Evolutionary conservation across 1,140 invertebrate species (phyloP), one percentile per base, ranked within the genome.

Genomic region (Drosophila santomea): DNA sequence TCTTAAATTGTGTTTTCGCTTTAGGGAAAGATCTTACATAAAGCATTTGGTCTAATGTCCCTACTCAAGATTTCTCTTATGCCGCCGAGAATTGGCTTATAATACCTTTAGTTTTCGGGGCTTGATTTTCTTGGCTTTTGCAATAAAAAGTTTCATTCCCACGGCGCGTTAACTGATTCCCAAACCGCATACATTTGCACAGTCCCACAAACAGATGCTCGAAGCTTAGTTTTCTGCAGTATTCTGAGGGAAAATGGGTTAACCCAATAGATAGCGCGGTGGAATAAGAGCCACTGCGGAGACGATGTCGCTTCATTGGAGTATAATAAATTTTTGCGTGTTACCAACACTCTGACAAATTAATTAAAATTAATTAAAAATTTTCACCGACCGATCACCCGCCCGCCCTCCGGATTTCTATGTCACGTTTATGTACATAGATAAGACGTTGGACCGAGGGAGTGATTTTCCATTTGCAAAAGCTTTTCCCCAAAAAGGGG

Each of bases 261-360:
- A 17, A 41, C 76, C 50, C 43, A n/a, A 32, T 14, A 4, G 28
- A 32, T 14, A 4, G 25, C 10, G 14, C 1, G 58, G 23, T 2
- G 55, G 28, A 36, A 25, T 28, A 36, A 28, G 20, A 14, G 44
- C 39, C 17, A 44, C 48, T 48, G 57, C 32, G 39, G 8, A 39
- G 47, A 69, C 38, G 52, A 58, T 72, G 57, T 41, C 52, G 82
- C 71, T 58, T 76, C 72, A 63, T 80, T 89, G 68, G 77, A 85
- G 80, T 91, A 88, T 91, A 91, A 91, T 91, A 91, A 91, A 91
- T 91, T 91, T 86, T 78, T 91, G 89, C 86, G 84, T 91, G 81
- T 73, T 80, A 91, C 84, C 90, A 91, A 89, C 85, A 86, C 89
- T 90, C 84, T 91, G 84, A 90, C 90, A 91, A 91, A 91, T 91